phyloP scores from a whole-genome alignment of 2,113 vertebrate genomes.

The Cynocephalus volans region DNA sequence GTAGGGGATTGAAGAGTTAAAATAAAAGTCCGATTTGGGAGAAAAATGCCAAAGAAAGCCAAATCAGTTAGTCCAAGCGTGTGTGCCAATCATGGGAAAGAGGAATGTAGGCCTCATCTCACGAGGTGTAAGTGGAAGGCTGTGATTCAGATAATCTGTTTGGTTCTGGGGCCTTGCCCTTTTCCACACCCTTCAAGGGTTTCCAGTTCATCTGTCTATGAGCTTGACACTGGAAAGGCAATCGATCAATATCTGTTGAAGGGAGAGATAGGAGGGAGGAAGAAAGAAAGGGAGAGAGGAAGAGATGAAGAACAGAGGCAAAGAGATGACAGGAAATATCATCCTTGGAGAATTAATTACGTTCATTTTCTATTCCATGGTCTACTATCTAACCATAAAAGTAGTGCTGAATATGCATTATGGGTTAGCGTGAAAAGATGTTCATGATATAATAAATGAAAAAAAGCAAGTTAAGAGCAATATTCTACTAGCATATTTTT shows the following conservation, averaged over 20 bases:
- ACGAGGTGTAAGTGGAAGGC: background rate
- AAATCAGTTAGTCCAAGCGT: background rate
- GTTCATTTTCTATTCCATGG: background rate
- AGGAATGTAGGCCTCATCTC: rapidly evolving
- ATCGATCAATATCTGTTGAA: background rate
- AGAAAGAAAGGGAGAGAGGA: background rate
- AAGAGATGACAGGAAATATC: background rate
- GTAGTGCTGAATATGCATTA: background rate
- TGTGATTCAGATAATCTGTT: background rate
- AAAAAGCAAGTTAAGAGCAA: background rate
- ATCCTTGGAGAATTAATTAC: background rate
- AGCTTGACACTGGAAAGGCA: background rate
- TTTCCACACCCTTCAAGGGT: background rate
- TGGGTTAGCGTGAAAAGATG: background rate
- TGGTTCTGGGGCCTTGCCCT: background rate
- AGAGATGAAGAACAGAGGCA: background rate
- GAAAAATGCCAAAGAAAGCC: background rate
- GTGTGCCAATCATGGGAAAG: background rate
- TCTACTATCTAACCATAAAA: background rate
- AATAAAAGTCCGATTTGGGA: background rate
- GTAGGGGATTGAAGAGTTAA: background rate
- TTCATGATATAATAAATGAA: background rate
- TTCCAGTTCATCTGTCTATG: background rate
- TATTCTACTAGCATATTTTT: background rate
- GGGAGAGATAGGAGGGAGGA: background rate